A percentile compares a stretch with the other conserved stretches of the same genome.
phyloP scores from a whole-genome alignment of 2,113 vertebrate species.

The Conger conger region DNA sequence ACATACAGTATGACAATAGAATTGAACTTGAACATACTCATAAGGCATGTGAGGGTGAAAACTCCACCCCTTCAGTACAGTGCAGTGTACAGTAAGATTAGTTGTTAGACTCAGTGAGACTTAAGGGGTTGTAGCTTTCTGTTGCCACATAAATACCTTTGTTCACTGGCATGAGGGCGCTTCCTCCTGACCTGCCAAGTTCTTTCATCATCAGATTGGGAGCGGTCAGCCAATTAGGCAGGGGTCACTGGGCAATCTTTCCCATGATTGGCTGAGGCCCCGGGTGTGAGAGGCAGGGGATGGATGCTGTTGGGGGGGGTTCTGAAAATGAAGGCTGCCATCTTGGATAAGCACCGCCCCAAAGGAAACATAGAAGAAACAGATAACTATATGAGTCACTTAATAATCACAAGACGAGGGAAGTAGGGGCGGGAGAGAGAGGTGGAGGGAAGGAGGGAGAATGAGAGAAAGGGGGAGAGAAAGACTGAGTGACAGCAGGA shows the following conservation, averaged over 20 bases:
- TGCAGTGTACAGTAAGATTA: background rate
- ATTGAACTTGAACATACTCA: too few species aligned
- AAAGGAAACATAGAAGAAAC: conserved; percentile 49
- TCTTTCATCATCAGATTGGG: conserved; percentile 9
- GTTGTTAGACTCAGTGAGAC: background rate
- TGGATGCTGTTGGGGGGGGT: background rate
- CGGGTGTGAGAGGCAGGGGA: background rate
- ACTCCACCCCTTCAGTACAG: background rate
- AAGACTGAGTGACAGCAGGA: background rate
- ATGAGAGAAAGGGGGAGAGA: conserved; percentile 23
- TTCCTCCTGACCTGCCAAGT: conserved; percentile 4
- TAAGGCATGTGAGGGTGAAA: too few species aligned
- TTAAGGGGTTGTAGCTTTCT: background rate
- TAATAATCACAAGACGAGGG: conserved; percentile 56
- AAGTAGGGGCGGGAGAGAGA: conserved; percentile 21
- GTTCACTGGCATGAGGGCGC: background rate
- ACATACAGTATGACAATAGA: too few species aligned
- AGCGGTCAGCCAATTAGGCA: conserved; percentile 24
- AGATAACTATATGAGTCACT: conserved; percentile 42
- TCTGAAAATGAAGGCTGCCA: conserved; percentile 10
- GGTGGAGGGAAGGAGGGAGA: conserved; percentile 28
- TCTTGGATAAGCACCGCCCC: conserved; percentile 43
- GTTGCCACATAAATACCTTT: background rate
- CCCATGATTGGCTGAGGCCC: conserved; percentile 19
- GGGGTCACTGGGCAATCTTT: conserved; percentile 36